Conservation (phyloP, 2,113 vertebrate genomes). For the Dissostichus mawsoni region DNA sequence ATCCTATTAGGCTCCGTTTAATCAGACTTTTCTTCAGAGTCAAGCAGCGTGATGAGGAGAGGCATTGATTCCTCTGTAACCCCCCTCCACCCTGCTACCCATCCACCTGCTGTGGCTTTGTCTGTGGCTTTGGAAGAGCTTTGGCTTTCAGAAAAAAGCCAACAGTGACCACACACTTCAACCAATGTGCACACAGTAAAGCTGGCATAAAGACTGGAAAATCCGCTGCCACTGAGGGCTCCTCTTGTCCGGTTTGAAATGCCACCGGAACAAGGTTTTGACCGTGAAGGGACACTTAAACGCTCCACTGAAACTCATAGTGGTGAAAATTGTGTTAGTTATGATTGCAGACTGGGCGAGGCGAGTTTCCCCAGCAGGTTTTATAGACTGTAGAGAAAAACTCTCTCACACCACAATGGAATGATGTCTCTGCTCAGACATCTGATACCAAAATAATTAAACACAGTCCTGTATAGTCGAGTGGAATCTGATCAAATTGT, state of each 20-base stretch:
- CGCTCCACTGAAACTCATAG: conserved; percentile 43
- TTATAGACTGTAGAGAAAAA: conserved; percentile 56
- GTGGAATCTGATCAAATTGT: conserved; percentile 56
- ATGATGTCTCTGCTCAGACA: conserved; percentile 51
- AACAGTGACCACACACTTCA: conserved; percentile 70
- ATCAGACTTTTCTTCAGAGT: conserved; percentile 75
- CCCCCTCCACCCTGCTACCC: conserved; percentile 52
- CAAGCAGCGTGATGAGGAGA: conserved; percentile 67
- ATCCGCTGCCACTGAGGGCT: conserved; percentile 51
- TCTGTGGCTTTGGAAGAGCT: conserved; percentile 75
- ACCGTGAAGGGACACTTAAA: conserved; percentile 52
- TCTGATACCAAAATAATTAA: conserved; percentile 63
- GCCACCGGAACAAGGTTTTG: conserved; percentile 53
- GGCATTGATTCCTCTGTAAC: conserved; percentile 66
- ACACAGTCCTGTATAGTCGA: conserved; percentile 33
- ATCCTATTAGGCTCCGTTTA: conserved; percentile 77
- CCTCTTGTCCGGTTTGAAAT: conserved; percentile 58
- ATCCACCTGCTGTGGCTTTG: conserved; percentile 82
- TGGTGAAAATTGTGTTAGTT: conserved; percentile 45
- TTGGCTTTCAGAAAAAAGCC: conserved; percentile 71
- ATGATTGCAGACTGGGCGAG: conserved; percentile 68
- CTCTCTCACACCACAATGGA: conserved; percentile 63
- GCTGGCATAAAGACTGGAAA: conserved; percentile 63
- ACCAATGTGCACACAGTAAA: conserved; percentile 50
- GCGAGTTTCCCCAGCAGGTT: conserved; percentile 51